A percentile compares a stretch with the other conserved stretches of the same genome.
Conservation (phyloP, 2,113 vertebrate species). For the Istiophorus platypterus region DNA sequence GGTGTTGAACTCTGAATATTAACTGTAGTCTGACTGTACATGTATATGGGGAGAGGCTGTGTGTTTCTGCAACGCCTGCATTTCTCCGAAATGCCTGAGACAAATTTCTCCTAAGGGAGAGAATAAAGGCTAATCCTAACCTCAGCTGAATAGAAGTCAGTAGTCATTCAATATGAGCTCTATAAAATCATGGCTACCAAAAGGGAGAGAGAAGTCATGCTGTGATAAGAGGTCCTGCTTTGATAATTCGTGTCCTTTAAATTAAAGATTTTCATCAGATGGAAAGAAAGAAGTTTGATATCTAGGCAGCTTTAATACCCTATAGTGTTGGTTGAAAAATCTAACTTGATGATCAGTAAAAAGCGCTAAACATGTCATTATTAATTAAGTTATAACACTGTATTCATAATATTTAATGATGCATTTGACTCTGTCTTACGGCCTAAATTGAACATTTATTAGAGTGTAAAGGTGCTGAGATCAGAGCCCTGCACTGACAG, state of each 20-base stretch:
- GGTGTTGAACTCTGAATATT: too few species aligned
- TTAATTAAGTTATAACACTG: not conserved
- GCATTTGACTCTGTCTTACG: not conserved
- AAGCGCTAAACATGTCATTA: not conserved
- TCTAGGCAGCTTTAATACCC: conserved; percentile 2
- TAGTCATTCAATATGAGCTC: conserved; percentile 33
- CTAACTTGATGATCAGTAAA: conserved; percentile 18
- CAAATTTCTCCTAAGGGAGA: too few species aligned
- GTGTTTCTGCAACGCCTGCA: too few species aligned
- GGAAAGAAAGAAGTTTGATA: conserved; percentile 39
- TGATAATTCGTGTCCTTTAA: conserved; percentile 63
- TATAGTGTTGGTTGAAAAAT: not conserved
- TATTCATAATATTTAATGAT: not conserved
- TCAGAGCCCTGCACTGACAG: not conserved
- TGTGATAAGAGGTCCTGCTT: conserved; percentile 50
- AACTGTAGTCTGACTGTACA: too few species aligned
- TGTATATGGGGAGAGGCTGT: too few species aligned
- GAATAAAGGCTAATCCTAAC: too few species aligned
- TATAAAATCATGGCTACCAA: conserved; percentile 38
- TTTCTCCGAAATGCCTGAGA: too few species aligned
- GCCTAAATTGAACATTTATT: not conserved
- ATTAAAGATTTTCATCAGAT: conserved; percentile 58
- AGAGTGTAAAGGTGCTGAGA: not conserved
- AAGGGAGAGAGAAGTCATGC: conserved; percentile 43
- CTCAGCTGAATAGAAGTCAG: not conserved